These are phyloP conservation scores for Neolamprologus sp. DNA, from an alignment of 2,113 vertebrate species.

Conservation along the genomic window DNA sequence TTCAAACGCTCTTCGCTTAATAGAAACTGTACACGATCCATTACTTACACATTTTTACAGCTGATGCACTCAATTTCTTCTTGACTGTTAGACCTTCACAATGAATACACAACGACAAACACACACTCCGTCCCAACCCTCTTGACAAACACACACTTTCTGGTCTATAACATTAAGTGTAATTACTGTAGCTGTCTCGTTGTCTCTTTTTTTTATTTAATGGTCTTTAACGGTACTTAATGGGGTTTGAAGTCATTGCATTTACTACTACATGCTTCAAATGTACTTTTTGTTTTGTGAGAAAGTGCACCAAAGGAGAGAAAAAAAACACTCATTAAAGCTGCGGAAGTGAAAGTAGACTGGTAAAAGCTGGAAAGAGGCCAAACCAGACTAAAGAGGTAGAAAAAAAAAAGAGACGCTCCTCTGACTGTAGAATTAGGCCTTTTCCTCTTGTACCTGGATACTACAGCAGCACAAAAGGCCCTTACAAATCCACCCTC, in stretches of 20 bases:
- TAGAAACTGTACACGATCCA: neutral
- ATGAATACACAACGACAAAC: neutral
- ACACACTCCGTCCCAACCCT: neutral
- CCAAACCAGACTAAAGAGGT: constrained; percentile 1
- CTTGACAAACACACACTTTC: neutral
- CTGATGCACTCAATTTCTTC: neutral
- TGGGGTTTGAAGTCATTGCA: constrained; percentile 4
- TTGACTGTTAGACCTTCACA: neutral
- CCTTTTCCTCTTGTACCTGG: constrained; percentile 1
- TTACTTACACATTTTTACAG: neutral
- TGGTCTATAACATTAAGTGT: neutral
- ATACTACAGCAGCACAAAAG: constrained; percentile 29
- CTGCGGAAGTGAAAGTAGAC: constrained; percentile 1
- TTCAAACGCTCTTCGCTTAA: neutral
- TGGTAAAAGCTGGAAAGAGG: constrained; percentile 22
- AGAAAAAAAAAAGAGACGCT: neutral
- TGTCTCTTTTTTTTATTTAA: constrained; percentile 3
- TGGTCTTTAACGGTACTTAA: neutral
- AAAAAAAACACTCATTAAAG: constrained; percentile 8
- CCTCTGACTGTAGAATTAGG: constrained; percentile 26
- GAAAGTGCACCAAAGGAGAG: constrained; percentile 1
- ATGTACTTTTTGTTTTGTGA: constrained; percentile 23
- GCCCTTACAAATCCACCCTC: neutral
- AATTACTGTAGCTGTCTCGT: neutral
- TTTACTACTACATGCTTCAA: neutral